Conservation (phyloP, 2,113 vertebrate species). For the Pelecanoides urinatrix region DNA sequence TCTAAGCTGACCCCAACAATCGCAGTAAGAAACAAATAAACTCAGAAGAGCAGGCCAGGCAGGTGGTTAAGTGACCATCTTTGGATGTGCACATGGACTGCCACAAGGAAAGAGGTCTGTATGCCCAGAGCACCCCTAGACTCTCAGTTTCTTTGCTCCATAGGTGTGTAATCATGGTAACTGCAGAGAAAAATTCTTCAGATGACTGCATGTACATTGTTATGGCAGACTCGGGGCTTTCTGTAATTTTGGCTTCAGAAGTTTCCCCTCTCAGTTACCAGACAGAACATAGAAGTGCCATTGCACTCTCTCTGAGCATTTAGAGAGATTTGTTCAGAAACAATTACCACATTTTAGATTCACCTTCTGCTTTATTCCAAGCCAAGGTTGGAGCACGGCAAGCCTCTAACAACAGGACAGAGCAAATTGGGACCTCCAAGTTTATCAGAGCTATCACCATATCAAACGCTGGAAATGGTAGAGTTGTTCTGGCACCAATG, state of each 20-base stretch:
- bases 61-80: neutral
- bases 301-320: neutral
- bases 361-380: neutral
- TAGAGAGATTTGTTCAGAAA: neutral
- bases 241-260: neutral
- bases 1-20: neutral
- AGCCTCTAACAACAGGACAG: neutral
- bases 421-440: neutral
- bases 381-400: neutral
- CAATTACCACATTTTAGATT: neutral
- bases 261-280: neutral
- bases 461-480: neutral
- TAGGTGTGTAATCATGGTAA: neutral
- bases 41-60: neutral
- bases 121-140: neutral
- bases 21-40: neutral
- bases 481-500: neutral
- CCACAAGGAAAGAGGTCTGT: neutral
- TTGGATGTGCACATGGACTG: neutral
- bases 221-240: neutral
- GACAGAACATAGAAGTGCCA: neutral
- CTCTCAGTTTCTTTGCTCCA: neutral
- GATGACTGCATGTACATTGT: neutral
- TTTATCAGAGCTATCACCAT: neutral
- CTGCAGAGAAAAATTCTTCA: neutral